These are phyloP conservation scores for Heteronetta atricapilla DNA, from an alignment of 2,113 vertebrate species.

Conservation along the genomic window DNA sequence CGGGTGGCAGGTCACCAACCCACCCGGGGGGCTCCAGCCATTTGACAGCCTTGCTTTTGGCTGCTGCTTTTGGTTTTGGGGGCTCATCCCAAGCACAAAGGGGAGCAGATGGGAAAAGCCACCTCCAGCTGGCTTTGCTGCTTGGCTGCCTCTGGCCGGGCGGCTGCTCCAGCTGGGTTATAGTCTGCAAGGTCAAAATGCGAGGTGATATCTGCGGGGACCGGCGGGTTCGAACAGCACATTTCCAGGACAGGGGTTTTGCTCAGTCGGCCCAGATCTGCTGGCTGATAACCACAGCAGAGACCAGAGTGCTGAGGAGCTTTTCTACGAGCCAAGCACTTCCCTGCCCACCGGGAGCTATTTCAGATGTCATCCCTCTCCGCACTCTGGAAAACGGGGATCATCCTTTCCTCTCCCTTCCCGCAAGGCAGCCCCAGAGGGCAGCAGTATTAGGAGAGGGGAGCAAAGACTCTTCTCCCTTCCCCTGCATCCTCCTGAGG, in stretches of 20 bases:
- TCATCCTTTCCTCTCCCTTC: neutral
- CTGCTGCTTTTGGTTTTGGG: neutral
- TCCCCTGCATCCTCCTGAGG: neutral
- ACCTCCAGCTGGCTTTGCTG: neutral
- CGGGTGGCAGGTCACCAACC: neutral
- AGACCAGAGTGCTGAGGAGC: neutral
- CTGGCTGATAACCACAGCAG: neutral
- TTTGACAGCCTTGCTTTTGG: neutral
- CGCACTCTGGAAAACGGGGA: neutral
- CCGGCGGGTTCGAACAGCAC: accelerated
- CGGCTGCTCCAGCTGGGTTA: neutral
- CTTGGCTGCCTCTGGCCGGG: neutral
- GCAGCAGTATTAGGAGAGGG: neutral
- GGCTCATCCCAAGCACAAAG: neutral
- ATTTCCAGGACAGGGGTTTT: neutral
- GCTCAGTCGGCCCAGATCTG: neutral
- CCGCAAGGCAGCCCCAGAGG: neutral
- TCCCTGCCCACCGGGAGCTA: neutral
- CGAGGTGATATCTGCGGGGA: neutral
- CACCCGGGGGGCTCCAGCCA: neutral
- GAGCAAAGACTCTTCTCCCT: neutral
- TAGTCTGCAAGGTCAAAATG: neutral
- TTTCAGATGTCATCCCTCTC: neutral
- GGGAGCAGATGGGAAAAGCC: neutral
- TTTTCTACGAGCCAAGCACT: neutral